Evolutionary conservation across 2,888 invertebrate species (phyloP).

Genomic region (Argyresthia albistria): DNA sequence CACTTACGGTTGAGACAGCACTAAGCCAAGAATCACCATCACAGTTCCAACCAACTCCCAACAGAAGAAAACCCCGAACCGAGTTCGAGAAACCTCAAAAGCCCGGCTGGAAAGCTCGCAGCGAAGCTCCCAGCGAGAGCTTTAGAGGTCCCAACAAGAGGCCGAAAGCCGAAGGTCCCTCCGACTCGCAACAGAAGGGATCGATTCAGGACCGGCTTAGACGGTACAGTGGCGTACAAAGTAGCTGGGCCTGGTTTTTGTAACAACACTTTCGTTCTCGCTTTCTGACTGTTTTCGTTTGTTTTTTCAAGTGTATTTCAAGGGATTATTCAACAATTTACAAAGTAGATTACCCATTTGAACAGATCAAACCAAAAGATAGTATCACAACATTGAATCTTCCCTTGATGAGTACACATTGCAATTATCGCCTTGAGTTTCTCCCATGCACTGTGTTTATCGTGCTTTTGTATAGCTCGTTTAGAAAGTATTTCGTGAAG

Average conservation of each 20-base stretch:
- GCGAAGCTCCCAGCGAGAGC: not conserved
- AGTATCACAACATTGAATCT: too few relatives aligned
- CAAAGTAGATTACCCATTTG: too few relatives aligned
- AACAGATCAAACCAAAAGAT: too few relatives aligned
- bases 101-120: slow-evolving; percentile 33
- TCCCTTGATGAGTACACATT: too few relatives aligned
- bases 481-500: too few relatives aligned
- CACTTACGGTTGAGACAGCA: too few relatives aligned
- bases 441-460: not conserved
- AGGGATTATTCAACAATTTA: too few relatives aligned
- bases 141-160: not conserved
- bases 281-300: not conserved
- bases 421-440: not conserved
- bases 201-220: slow-evolving; percentile 48
- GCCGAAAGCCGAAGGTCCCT: slow-evolving; percentile 32
- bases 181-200: slow-evolving; percentile 17
- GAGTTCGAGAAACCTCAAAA: slow-evolving; percentile 27
- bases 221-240: slow-evolving; percentile 36
- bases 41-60: slow-evolving; percentile 12
- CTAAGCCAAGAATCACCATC: not conserved
- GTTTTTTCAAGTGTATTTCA: not conserved
- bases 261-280: not conserved
- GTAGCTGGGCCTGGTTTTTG: not conserved
- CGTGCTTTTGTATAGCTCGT: not conserved
- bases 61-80: slow-evolving; percentile 61